Percentiles rank a stretch among this genome's conserved stretches.
Conservation (phyloP, 2,888 invertebrate genomes). For the Drosophila sordidapex region DNA sequence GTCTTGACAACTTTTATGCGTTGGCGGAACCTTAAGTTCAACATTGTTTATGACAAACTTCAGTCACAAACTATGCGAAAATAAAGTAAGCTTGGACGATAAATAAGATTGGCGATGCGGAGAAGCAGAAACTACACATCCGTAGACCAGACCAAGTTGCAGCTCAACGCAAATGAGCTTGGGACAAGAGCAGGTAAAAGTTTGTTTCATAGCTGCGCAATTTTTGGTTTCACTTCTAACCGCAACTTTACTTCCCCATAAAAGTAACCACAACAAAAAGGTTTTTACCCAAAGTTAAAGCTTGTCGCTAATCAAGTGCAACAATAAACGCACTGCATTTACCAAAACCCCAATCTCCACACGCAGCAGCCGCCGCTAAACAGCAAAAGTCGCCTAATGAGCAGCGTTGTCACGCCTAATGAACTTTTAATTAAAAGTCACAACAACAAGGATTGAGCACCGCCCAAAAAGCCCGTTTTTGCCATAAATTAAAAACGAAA, state of each 20-base stretch:
- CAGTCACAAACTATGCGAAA: conserved; percentile 70
- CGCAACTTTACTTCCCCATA: conserved; percentile 33
- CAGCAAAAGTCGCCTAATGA: conserved; percentile 64
- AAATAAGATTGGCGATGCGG: conserved; percentile 4
- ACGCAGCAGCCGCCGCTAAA: not conserved
- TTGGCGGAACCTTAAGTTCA: conserved; percentile 59
- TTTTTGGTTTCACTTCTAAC: conserved; percentile 41
- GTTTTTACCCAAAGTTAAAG: conserved; percentile 40
- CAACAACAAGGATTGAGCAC: conserved; percentile 39
- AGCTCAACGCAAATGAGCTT: conserved; percentile 56
- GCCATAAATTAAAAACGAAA: conserved; percentile 62
- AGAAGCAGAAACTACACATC: not conserved
- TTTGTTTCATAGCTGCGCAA: conserved; percentile 55
- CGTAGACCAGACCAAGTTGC: conserved; percentile 18
- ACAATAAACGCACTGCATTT: conserved; percentile 49
- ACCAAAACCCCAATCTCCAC: not conserved
- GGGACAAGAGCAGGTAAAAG: conserved; percentile 44
- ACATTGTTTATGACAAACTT: conserved; percentile 77
- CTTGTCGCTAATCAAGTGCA: conserved; percentile 72
- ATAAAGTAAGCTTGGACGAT: conserved; percentile 60
- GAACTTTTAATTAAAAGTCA: conserved; percentile 78
- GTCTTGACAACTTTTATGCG: conserved; percentile 59
- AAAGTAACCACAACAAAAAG: conserved; percentile 39
- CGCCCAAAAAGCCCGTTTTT: conserved; percentile 63
- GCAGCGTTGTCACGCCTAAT: conserved; percentile 71